phyloP scores from a whole-genome alignment of 2,113 vertebrate species.

The Progne subis region DNA sequence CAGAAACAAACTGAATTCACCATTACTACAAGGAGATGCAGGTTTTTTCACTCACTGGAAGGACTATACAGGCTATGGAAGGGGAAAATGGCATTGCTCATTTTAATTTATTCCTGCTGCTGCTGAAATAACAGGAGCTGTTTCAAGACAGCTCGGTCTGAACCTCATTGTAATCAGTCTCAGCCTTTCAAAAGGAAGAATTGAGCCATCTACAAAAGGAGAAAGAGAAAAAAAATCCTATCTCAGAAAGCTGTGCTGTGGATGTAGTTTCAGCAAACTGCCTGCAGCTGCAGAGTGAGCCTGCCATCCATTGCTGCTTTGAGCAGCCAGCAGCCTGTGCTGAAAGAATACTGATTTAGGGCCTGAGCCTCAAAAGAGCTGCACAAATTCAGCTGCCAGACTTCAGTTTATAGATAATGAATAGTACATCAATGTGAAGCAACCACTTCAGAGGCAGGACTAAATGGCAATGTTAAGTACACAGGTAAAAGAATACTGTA shows the following conservation, averaged over 20 bases:
- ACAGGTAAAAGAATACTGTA: neutral
- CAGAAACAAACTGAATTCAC: neutral
- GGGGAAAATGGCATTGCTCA: neutral
- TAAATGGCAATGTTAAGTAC: neutral
- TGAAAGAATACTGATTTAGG: neutral
- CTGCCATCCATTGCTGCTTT: neutral
- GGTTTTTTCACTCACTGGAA: neutral
- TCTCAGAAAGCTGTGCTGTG: neutral
- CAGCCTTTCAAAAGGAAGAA: neutral
- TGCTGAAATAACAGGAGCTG: neutral
- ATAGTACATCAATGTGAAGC: neutral
- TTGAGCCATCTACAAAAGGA: neutral
- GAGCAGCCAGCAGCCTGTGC: neutral
- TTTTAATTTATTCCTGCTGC: neutral
- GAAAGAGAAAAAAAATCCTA: neutral
- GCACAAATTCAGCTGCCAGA: neutral
- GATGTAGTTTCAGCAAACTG: neutral
- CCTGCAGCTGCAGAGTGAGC: neutral
- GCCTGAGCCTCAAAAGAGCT: neutral
- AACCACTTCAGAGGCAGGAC: neutral
- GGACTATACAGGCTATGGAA: neutral
- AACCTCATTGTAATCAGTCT: fast-evolving
- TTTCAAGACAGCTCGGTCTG: neutral
- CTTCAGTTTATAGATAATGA: neutral
- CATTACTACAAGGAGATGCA: neutral